Percentiles rank a stretch among this genome's conserved stretches.
Conservation (phyloP, 2,797 vertebrate genomes). For the Sebastes iracundus region DNA sequence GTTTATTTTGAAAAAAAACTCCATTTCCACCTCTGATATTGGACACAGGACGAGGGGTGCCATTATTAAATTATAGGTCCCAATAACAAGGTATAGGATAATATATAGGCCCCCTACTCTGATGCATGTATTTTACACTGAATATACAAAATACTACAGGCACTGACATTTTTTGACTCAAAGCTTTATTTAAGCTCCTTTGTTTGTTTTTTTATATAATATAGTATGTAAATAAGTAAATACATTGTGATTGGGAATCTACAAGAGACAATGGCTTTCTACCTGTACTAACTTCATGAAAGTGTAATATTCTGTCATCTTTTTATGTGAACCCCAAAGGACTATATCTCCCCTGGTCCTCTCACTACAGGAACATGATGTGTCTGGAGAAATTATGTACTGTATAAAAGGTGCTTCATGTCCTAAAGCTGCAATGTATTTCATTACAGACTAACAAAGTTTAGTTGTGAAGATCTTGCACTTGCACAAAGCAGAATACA, state of each 20-base stretch:
- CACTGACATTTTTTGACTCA: neutral
- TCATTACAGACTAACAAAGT: neutral
- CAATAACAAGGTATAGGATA: neutral
- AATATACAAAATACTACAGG: neutral
- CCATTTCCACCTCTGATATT: slow-evolving; percentile 3
- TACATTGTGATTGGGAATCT: neutral
- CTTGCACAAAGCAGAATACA: neutral
- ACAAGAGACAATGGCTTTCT: neutral
- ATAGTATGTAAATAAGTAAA: neutral
- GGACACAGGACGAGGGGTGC: neutral
- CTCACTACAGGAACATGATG: neutral
- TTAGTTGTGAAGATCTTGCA: neutral
- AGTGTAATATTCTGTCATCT: neutral
- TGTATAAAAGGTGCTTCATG: neutral
- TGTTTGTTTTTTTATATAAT: too few species aligned
- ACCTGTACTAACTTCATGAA: neutral
- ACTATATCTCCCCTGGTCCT: neutral
- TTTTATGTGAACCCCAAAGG: neutral
- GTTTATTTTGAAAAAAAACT: slow-evolving; percentile 28
- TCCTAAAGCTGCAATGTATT: neutral
- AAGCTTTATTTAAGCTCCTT: neutral
- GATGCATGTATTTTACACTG: neutral
- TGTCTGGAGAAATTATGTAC: neutral
- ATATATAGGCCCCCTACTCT: neutral
- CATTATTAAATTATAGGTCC: neutral